Base-by-base conservation (phyloP, 2,113 vertebrate species). In the Speoplatyrhinus poulsoni region DNA sequence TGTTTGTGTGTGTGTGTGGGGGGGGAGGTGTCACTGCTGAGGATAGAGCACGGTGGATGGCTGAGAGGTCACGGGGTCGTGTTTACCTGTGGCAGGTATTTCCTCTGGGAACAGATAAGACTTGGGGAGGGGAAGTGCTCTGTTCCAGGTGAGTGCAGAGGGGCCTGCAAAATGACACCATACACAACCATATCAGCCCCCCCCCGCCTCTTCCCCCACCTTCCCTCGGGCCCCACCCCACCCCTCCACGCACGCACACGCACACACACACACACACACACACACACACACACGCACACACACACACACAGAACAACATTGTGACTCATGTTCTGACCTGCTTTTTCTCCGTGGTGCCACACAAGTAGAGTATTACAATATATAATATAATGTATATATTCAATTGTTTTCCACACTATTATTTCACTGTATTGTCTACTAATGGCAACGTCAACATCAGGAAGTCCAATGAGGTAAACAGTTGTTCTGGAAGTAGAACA, bases 71-170 rank as follows among this genome's bases (percentile, higher is more conserved):
- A 74, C 59, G 60, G 86, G 92, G 92, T 93, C 85, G 62, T 93
- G 91, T 93, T 92, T 93, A 93, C 92, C 91, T 93, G 91, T 60
- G 72, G 83, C 90, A 92, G 92, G 92, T 92, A 93, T 92, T 93
- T 93, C 93, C 93, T 93, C 89, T 86, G 75, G 83, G 85, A 83
- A 78, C 92, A 89, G 93, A 94, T 94, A 94, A 94, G 93, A 77
- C 81, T 67, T 49, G 26, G 77, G 77, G 88, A 92, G 81, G 89
- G 92, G 92, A 94, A 94, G 92, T 92, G 82, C 88, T 92, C 88
- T 71, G 92, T 94, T 93, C 92, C 93, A 92, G 93, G 90, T 93
- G 92, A 94, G 79, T 91, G 90, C 87, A 92, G 80, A 88, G 86
- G 76, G 85, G 80, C 90, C 86, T 36, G 83, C 84, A 89, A 92